Base-by-base conservation (phyloP, 2,113 vertebrate genomes). In the Brevimyrus niger region DNA sequence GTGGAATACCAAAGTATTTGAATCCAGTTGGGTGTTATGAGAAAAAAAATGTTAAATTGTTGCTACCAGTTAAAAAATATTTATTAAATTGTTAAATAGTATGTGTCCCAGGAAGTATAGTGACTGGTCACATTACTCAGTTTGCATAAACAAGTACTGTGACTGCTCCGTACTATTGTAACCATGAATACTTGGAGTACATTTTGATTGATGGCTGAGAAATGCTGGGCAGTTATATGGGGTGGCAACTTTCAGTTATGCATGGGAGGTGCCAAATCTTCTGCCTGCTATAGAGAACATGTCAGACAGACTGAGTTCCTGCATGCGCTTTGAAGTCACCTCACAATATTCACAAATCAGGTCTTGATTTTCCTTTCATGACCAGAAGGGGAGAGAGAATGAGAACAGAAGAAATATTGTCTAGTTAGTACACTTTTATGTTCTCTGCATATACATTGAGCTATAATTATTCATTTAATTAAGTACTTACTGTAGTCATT, bases 381-480 rank as follows among this genome's bases (percentile, higher is more conserved):
- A 46, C 82, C 19, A 21, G 19, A 47, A 88, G 58, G 88, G 51
- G 69, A 53, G 69, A 48, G 48, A 42, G 8, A 82, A 46, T 50
- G 47, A 46, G n/a, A 38, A 38, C 35, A 55, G 76, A 89, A 51
- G 76, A 51, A 82, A 82, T 42, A 82, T 82, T 89, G 88, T 82
- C 88, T 47, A 50, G 47, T 53, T 82, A 42, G 47, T 47, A 73
- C 87, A 47, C 61, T 88, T 88, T 88, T 80, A 88, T 88, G 87
- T 76, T 53, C 87, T 50, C 46, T 88, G 61, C 61, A 51, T 35
- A 82, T 89, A 89, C 69, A 89, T 82, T 82, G 73, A 83, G 51
- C 73, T 51, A 83, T 83, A 88, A 88, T 88, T 83, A 89, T 89
- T 89, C 83, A 89, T 89, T 51, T 83, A 82, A 89, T 89, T 83